Conservation (phyloP, 2,888 invertebrate genomes). For the Falcaria lacertinaria region DNA sequence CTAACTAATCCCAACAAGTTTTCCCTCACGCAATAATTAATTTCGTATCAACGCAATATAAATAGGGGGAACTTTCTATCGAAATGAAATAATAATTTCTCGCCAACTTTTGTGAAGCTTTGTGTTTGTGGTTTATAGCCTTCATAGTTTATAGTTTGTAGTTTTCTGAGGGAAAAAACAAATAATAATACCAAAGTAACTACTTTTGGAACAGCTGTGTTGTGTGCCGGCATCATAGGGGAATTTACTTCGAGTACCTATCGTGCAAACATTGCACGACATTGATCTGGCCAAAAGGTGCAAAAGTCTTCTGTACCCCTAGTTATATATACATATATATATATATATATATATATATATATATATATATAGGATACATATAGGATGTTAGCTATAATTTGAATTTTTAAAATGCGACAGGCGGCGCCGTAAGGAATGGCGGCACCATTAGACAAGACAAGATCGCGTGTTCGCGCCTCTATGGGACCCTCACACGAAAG, state of each 20-base stretch:
- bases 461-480: slow-evolving; percentile 48
- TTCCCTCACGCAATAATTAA: neutral
- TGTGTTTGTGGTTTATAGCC: neutral
- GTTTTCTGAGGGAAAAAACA: neutral
- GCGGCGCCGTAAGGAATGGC: slow-evolving; percentile 17
- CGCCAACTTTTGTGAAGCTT: neutral
- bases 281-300: too few species aligned
- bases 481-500: slow-evolving; percentile 53
- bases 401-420: slow-evolving; percentile 11
- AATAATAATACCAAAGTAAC: neutral
- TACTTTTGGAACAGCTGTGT: neutral
- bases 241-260: too few species aligned
- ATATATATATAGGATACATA: neutral
- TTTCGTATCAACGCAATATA: neutral
- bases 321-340: too few species aligned
- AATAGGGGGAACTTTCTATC: neutral
- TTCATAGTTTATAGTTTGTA: neutral
- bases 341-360: too few species aligned
- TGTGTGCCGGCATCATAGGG: neutral
- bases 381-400: neutral
- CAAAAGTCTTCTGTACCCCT: too few species aligned
- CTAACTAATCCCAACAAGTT: neutral
- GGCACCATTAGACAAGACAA: slow-evolving; percentile 34
- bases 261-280: too few species aligned
- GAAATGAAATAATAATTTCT: neutral